Evolutionary conservation across 2,113 vertebrate genomes (phyloP).

Genomic region (Tragelaphus imberbis): DNA sequence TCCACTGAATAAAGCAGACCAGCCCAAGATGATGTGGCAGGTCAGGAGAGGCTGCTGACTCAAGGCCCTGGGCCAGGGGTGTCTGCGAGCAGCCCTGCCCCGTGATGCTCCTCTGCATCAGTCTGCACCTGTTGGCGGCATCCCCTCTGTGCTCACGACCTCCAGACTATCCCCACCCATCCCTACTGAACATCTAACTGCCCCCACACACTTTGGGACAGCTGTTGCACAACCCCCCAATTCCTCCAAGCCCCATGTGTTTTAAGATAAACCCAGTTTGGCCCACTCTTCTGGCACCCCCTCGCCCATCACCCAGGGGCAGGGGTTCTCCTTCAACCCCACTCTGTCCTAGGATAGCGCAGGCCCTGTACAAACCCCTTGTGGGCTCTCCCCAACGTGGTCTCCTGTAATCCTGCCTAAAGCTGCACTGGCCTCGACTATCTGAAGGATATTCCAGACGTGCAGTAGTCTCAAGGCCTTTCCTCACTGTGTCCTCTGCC

Average conservation of each 20-base stretch:
- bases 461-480: not conserved
- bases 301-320: not conserved
- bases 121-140: fast-evolving
- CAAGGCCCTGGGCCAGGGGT: not conserved
- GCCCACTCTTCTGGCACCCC: not conserved
- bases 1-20: not conserved
- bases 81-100: not conserved
- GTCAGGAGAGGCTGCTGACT: not conserved
- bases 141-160: not conserved
- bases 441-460: not conserved
- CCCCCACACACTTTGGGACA: not conserved
- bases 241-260: not conserved
- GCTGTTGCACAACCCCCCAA: not conserved
- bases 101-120: not conserved
- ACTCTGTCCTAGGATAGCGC: not conserved
- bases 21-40: not conserved
- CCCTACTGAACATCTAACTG: not conserved
- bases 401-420: not conserved
- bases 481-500: not conserved
- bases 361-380: not conserved
- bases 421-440: not conserved
- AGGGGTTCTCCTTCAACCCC: not conserved
- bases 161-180: not conserved
- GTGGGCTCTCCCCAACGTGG: not conserved
- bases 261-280: not conserved